phyloP scores from a whole-genome alignment of 1,140 invertebrate genomes.

The Caenorhabditis latens region DNA sequence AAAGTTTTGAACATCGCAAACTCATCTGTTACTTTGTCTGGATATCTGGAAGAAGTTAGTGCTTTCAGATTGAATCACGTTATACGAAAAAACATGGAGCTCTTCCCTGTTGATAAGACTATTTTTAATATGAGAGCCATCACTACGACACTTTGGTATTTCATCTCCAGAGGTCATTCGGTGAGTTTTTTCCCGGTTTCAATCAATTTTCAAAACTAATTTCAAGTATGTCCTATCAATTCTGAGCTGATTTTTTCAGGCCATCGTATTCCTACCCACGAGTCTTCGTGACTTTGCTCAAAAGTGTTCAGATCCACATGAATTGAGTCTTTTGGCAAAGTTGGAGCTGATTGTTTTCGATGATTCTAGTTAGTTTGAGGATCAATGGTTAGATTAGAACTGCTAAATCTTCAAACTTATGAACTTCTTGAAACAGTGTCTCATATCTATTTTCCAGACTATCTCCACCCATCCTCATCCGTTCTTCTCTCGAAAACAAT shows the following conservation, averaged over 20 bases:
- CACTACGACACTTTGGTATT: conserved; percentile 31
- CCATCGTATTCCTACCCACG: background rate
- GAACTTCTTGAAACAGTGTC: no score
- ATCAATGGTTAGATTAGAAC: no score
- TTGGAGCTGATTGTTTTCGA: conserved; percentile 10
- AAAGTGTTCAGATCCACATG: conserved; percentile 42
- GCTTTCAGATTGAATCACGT: conserved; percentile 24
- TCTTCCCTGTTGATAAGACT: conserved; percentile 3
- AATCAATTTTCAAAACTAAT: background rate
- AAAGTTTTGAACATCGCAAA: no score
- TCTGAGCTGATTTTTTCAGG: background rate
- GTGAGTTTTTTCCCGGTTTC: background rate
- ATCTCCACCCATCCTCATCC: background rate
- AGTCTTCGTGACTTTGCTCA: conserved; percentile 37
- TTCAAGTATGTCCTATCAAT: background rate
- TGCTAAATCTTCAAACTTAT: no score
- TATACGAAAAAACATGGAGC: background rate
- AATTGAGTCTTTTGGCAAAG: conserved; percentile 26
- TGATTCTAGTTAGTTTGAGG: no score
- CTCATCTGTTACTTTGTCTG: no score
- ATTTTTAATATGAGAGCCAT: conserved; percentile 46
- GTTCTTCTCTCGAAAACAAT: conserved; percentile 33
- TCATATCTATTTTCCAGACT: background rate
- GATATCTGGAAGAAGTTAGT: background rate
- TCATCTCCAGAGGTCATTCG: conserved; percentile 32